Conservation (phyloP, 2,797 vertebrate species). For the Meriones psammophilus region DNA sequence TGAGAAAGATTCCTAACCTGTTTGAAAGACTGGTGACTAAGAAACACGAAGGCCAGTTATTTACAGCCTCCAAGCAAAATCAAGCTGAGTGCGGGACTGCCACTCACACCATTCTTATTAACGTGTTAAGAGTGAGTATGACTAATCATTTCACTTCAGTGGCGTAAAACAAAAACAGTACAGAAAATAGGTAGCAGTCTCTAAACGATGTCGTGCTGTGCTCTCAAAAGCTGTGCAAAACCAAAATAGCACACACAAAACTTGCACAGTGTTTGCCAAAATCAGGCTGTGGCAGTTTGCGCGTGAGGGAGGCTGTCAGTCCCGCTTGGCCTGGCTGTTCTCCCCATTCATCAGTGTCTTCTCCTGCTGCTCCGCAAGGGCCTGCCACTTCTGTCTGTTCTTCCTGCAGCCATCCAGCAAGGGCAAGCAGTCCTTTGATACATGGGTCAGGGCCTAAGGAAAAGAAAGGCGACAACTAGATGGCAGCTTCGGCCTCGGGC, state of each 20-base stretch:
- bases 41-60: slow-evolving; percentile 79
- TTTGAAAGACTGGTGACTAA: slow-evolving; percentile 83
- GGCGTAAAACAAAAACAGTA: slow-evolving; percentile 67
- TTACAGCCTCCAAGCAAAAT: slow-evolving; percentile 75
- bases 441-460: slow-evolving; percentile 91
- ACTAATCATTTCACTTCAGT: slow-evolving; percentile 36
- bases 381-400: slow-evolving; percentile 97
- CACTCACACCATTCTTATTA: neutral
- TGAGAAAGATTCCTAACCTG: slow-evolving; percentile 83
- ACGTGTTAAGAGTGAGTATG: neutral
- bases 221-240: slow-evolving; percentile 83
- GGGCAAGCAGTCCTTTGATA: slow-evolving; percentile 95
- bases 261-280: slow-evolving; percentile 83
- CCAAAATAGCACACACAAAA: slow-evolving; percentile 78
- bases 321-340: slow-evolving; percentile 87
- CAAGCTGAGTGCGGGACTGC: neutral
- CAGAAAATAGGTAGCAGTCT: slow-evolving; percentile 63
- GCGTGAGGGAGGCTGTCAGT: slow-evolving; percentile 79
- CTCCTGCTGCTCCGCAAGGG: slow-evolving; percentile 94
- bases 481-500: neutral
- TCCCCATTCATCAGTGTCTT: slow-evolving; percentile 91
- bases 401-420: slow-evolving; percentile 96
- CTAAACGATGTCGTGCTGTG: slow-evolving; percentile 73
- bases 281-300: slow-evolving; percentile 74
- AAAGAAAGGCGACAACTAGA: slow-evolving; percentile 50